Evolutionary conservation across 2,113 vertebrate species (phyloP), one percentile per base, ranked within the genome.

Genomic region (Pygoscelis adeliae): DNA sequence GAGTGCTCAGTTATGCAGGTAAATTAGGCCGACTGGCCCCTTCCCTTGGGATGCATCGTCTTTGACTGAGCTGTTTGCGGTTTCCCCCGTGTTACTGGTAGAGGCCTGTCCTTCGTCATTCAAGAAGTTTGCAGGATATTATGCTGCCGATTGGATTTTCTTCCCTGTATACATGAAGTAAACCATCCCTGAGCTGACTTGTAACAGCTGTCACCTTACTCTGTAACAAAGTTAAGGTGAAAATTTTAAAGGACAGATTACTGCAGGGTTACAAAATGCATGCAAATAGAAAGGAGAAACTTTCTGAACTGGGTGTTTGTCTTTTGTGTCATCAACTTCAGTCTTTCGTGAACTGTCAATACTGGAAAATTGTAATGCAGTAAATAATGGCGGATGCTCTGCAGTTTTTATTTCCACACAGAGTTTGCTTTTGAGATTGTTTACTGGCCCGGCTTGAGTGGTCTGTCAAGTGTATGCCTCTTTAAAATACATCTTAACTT

Each of bases 401-500:
- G 6, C 20, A 44, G 18, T n/a, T 90, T 83, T 91, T 50, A 27
- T 83, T 83, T 61, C 66, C 13, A 15, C 47, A 9, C 20, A 34
- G 34, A 36, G 10, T 56, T 83, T 84, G 4, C 12, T 84, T 69
- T 52, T 76, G 20, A 71, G 59, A 34, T 40, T 84, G 15, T 72
- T 90, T 69, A 49, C 29, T 63, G 38, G 17, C 25, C n/a, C 30
- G 22, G 2, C 17, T 76, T 53, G 59, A 67, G 40, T 1, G 0
- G 23, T 78, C 50, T 93, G 19, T 83, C 78, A 76, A 62, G 46
- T 22, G 26, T 42, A 49, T 1, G 0, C 20, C n/a, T 82, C 42
- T 88, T 90, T 42, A 62, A 97, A 94, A 88, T 85, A 11, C 25
- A 38, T 30, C 46, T 83, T 69, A 89, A 79, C 38, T 87, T 89